Evolutionary conservation across 2,113 vertebrate species (phyloP).

Genomic region (Zosterops borbonicus): DNA sequence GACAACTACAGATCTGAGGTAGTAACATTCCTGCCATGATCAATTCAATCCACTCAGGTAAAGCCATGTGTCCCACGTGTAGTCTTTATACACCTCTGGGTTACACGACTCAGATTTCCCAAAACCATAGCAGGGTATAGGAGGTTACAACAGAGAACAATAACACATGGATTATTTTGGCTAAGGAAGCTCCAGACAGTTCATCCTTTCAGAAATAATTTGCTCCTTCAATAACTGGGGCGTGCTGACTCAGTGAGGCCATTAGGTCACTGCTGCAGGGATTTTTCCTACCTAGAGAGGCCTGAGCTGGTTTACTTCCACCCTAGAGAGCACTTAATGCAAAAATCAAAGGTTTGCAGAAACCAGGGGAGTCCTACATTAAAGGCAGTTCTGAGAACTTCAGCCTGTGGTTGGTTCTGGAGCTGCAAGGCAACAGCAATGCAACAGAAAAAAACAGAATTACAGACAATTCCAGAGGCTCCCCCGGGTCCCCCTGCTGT

Average conservation of each 20-base stretch:
- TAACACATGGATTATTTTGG: neutral
- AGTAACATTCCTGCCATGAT: neutral
- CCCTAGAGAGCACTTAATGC: neutral
- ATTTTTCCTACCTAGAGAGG: neutral
- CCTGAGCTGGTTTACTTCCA: neutral
- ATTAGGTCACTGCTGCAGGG: neutral
- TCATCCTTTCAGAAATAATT: neutral
- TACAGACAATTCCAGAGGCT: neutral
- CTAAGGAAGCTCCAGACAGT: neutral
- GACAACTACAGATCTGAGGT: neutral
- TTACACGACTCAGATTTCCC: accelerated
- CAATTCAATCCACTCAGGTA: neutral
- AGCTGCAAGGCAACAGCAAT: neutral
- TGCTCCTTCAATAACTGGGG: neutral
- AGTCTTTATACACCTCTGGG: neutral
- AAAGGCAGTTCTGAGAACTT: neutral
- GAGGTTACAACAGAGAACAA: neutral
- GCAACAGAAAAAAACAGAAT: neutral
- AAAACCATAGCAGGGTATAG: neutral
- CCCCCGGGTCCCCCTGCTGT: accelerated
- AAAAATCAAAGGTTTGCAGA: neutral
- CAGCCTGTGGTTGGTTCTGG: neutral
- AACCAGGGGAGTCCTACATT: neutral
- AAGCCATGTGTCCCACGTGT: neutral
- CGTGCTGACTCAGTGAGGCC: neutral